Percentiles rank a stretch among this genome's conserved stretches.
These are phyloP conservation scores for Herminia tarsipennalis DNA, from an alignment of 2,888 invertebrate species.

Conservation along the genomic window DNA sequence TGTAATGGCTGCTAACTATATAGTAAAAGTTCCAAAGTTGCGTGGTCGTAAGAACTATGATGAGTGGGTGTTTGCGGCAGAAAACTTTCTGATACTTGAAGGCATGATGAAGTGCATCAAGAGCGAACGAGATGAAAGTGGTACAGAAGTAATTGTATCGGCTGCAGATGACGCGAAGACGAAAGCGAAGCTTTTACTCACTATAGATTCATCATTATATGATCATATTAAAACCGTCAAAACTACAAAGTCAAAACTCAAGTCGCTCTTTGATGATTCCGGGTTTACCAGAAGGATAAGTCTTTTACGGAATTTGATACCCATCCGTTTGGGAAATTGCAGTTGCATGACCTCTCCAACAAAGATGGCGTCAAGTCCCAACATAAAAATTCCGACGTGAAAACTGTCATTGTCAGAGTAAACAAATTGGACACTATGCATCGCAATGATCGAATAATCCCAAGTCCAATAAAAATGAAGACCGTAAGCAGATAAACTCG, in stretches of 20 bases:
- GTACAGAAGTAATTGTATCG: no score
- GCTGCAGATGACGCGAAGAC: not conserved
- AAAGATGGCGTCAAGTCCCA: conserved; percentile 3
- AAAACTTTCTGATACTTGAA: not conserved
- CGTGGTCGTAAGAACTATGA: not conserved
- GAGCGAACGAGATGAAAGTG: not conserved
- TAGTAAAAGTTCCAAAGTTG: not conserved
- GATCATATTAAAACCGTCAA: not conserved
- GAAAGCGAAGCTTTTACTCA: not conserved
- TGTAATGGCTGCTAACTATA: no score
- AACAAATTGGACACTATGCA: conserved; percentile 5
- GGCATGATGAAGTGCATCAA: not conserved
- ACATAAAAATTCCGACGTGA: not conserved
- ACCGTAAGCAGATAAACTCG: conserved; percentile 9
- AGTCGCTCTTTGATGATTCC: conserved; percentile 1
- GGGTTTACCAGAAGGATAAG: conserved; percentile 9
- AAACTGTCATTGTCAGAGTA: conserved; percentile 2
- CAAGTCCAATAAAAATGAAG: not conserved
- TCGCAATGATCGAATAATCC: conserved; percentile 1
- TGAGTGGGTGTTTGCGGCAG: not conserved
- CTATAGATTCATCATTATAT: not conserved
- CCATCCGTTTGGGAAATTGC: not conserved
- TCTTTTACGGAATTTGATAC: conserved; percentile 1
- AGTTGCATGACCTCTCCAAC: not conserved
- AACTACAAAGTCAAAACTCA: not conserved